These are phyloP conservation scores for Chiloscyllium punctatum DNA, from an alignment of 2,797 vertebrate genomes.

Conservation along the genomic window DNA sequence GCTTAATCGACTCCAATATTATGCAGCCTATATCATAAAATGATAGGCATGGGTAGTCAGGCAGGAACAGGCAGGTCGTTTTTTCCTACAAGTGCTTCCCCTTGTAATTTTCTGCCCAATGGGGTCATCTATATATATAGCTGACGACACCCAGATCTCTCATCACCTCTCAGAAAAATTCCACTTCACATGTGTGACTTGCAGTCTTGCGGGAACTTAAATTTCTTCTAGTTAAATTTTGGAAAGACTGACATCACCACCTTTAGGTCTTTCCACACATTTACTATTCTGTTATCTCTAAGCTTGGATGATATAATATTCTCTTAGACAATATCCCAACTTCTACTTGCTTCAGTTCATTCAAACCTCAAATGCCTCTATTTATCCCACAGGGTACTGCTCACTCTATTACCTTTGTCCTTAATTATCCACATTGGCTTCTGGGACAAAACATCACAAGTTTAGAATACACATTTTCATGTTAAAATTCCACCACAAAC, in stretches of 20 bases:
- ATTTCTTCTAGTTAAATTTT: not conserved
- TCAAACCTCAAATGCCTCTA: not conserved
- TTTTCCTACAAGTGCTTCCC: too few species aligned
- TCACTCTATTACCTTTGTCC: not conserved
- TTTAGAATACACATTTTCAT: not conserved
- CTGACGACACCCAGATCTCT: not conserved
- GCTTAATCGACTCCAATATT: too few species aligned
- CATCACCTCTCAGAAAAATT: not conserved
- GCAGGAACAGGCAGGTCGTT: too few species aligned
- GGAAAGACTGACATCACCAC: not conserved
- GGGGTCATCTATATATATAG: not conserved
- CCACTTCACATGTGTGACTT: not conserved
- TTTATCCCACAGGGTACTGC: not conserved
- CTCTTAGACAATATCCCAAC: not conserved
- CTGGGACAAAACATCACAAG: not conserved
- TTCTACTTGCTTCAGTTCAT: not conserved
- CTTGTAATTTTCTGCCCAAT: too few species aligned
- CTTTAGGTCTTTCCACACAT: not conserved
- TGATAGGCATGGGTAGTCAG: too few species aligned
- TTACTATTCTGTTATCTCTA: not conserved
- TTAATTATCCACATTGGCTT: not conserved
- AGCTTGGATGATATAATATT: not conserved
- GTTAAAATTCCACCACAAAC: not conserved
- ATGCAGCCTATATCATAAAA: too few species aligned
- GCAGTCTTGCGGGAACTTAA: not conserved